Evolutionary conservation across 64 coral and sea anemone species (phyloP).

Genomic region (Catalaphyllia jardinei): DNA sequence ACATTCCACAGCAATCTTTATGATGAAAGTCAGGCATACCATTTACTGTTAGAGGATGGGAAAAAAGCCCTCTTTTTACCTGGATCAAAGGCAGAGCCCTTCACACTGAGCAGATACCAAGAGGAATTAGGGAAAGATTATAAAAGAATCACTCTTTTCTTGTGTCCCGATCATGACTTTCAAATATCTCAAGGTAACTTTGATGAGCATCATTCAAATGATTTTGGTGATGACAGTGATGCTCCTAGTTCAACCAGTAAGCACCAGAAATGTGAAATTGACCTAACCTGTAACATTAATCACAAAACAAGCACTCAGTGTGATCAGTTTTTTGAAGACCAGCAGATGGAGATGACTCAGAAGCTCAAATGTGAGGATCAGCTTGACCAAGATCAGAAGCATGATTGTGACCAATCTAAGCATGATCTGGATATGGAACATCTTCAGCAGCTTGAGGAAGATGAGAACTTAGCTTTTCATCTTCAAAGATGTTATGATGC

Average conservation of each 20-base stretch:
- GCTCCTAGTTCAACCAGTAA: too few relatives aligned
- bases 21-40: conserved; percentile 13
- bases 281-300: background rate
- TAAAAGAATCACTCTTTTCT: conserved; percentile 23
- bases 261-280: conserved; percentile 1
- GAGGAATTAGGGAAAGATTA: conserved; percentile 27
- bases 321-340: background rate
- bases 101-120: background rate
- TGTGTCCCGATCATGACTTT: conserved; percentile 19
- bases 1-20: conserved; percentile 28
- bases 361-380: background rate
- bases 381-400: background rate
- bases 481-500: conserved; percentile 21
- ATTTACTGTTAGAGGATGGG: conserved; percentile 44
- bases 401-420: conserved; percentile 7
- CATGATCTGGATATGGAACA: conserved; percentile 11
- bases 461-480: conserved; percentile 20
- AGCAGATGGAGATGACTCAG: background rate
- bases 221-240: too few relatives aligned
- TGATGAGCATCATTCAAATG: background rate
- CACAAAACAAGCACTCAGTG: conserved; percentile 22
- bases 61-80: conserved; percentile 22
- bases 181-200: background rate
- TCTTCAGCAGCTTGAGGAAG: background rate
- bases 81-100: background rate